phyloP scores from a whole-genome alignment of 2,888 invertebrate genomes.

The Autographa pulchrina region DNA sequence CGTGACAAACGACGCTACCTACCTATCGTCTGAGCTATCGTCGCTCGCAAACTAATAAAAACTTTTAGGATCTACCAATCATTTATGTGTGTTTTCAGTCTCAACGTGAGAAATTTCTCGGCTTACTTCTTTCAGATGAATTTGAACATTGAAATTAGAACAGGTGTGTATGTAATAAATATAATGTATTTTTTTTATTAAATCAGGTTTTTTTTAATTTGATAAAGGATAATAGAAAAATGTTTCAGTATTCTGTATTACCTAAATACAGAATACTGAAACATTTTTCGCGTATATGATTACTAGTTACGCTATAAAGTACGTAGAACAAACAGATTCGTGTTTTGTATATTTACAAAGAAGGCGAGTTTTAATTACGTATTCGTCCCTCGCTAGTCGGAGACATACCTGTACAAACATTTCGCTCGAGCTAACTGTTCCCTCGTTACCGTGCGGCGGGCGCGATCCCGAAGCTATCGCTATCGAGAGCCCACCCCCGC shows the following conservation, averaged over 20 bases:
- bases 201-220: too few species aligned
- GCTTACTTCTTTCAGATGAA: constrained; percentile 26
- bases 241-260: too few species aligned
- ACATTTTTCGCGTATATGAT: too few species aligned
- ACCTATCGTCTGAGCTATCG: constrained; percentile 27
- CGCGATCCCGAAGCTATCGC: constrained; percentile 78
- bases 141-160: background rate
- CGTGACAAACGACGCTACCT: constrained; percentile 45
- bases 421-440: constrained; percentile 70
- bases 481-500: constrained; percentile 72
- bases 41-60: constrained; percentile 42
- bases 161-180: too few species aligned
- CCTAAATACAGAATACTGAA: too few species aligned
- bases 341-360: constrained; percentile 15
- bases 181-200: too few species aligned
- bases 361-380: constrained; percentile 52
- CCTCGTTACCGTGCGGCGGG: constrained; percentile 74
- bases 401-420: constrained; percentile 65
- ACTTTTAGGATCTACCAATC: constrained; percentile 43
- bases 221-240: too few species aligned
- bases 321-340: background rate
- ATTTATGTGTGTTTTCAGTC: constrained; percentile 31
- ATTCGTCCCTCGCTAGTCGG: constrained; percentile 47
- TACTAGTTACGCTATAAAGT: background rate
- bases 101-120: constrained; percentile 21